Conservation (phyloP, 2,797 vertebrate species). For the Crocidura indochinensis region DNA sequence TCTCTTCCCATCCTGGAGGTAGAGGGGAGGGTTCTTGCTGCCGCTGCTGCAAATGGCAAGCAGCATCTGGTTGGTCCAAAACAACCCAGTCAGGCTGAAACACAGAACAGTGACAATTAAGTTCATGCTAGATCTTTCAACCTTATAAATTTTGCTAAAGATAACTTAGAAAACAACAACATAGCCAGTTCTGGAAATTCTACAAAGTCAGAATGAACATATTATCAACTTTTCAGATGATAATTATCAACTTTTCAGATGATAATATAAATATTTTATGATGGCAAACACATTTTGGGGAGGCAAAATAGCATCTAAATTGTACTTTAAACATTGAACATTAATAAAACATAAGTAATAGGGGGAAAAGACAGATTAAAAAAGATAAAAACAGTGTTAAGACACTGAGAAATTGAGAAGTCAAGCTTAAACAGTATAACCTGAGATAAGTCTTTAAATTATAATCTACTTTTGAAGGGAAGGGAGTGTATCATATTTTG, state of each 20-base stretch:
- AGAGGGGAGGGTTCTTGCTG: slow-evolving; percentile 93
- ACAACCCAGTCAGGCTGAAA: slow-evolving; percentile 96
- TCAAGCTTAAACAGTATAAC: background rate
- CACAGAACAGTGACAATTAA: slow-evolving; percentile 67
- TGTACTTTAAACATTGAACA: background rate
- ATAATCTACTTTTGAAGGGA: background rate
- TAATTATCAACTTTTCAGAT: slow-evolving; percentile 34
- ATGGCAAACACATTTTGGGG: background rate
- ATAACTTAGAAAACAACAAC: slow-evolving; percentile 2
- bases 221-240: too few species aligned
- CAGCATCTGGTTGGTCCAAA: slow-evolving; percentile 95
- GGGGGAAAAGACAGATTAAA: background rate
- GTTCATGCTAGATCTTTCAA: background rate
- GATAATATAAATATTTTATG: slow-evolving; percentile 19
- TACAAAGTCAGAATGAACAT: background rate
- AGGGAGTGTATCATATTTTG: background rate
- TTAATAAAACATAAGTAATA: background rate
- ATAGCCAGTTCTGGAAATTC: slow-evolving; percentile 23
- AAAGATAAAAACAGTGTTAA: too few species aligned
- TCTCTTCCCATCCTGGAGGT: slow-evolving; percentile 98
- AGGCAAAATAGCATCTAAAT: slow-evolving; percentile 46
- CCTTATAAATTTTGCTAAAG: slow-evolving; percentile 18
- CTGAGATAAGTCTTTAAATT: background rate
- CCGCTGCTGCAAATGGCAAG: slow-evolving; percentile 91
- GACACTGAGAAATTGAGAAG: background rate